These are phyloP conservation scores for Tetraodon nigroviridis DNA, from an alignment of 2,113 vertebrate genomes.

Conservation along the genomic window DNA sequence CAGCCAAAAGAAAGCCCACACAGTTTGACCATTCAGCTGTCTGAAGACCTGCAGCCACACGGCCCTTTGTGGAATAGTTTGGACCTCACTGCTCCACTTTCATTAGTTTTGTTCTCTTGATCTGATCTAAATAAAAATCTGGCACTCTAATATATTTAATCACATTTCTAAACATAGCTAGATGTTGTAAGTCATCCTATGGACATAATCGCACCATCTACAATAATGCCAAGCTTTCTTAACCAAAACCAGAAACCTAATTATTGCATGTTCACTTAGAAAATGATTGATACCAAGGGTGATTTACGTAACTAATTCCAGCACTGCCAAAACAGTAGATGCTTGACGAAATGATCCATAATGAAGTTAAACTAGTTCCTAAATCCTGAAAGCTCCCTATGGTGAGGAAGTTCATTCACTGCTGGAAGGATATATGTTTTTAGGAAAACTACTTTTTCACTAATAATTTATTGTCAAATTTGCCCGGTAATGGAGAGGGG, in stretches of 20 bases:
- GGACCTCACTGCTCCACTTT: neutral
- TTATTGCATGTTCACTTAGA: slow-evolving; percentile 22
- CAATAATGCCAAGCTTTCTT: slow-evolving; percentile 23
- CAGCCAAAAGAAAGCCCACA: too few species aligned
- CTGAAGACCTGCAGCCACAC: too few species aligned
- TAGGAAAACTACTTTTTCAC: too few species aligned
- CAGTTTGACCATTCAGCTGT: too few species aligned
- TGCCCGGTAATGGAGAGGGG: too few species aligned
- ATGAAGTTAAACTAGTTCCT: neutral
- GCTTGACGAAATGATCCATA: neutral
- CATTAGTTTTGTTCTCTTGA: slow-evolving; percentile 30
- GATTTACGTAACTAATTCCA: slow-evolving; percentile 27
- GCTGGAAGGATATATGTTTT: neutral
- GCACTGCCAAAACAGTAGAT: slow-evolving; percentile 9
- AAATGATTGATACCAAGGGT: slow-evolving; percentile 28
- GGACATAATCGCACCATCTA: slow-evolving; percentile 22
- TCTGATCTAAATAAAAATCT: slow-evolving; percentile 38
- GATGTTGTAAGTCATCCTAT: slow-evolving; percentile 39
- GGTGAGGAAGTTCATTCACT: neutral
- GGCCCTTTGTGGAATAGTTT: too few species aligned
- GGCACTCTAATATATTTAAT: slow-evolving; percentile 46
- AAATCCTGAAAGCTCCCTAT: neutral
- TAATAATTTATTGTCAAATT: too few species aligned
- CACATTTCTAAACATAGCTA: slow-evolving; percentile 35
- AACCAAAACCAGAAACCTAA: slow-evolving; percentile 41